Conservation (phyloP, 2,797 vertebrate species). For the Octomys mimax region DNA sequence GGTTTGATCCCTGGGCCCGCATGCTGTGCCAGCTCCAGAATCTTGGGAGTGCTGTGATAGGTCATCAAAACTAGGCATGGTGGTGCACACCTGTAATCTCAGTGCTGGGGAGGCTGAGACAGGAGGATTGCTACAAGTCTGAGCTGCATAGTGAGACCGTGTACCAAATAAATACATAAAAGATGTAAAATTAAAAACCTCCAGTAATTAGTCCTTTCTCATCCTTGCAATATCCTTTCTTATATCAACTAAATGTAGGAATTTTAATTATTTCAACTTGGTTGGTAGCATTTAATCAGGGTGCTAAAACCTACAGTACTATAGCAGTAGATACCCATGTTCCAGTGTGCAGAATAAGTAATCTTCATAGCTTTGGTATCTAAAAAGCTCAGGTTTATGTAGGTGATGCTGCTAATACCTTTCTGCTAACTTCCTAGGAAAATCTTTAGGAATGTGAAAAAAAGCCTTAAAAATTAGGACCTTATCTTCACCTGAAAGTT, state of each 20-base stretch:
- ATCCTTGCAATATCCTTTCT: not conserved
- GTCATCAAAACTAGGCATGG: too few species aligned
- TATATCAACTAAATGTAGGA: not conserved
- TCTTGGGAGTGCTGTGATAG: too few species aligned
- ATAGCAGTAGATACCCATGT: not conserved
- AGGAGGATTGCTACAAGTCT: too few species aligned
- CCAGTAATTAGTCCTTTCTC: not conserved
- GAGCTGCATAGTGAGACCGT: too few species aligned
- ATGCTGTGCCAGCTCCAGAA: too few species aligned
- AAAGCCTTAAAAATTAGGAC: slow-evolving; percentile 19
- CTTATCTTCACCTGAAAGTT: not conserved
- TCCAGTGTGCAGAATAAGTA: slow-evolving; percentile 27
- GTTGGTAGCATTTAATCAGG: slow-evolving; percentile 16
- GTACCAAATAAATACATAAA: too few species aligned
- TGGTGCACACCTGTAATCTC: too few species aligned
- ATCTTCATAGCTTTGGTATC: not conserved
- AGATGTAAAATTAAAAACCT: not conserved
- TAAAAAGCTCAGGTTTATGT: slow-evolving; percentile 34
- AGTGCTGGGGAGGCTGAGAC: too few species aligned
- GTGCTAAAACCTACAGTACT: slow-evolving; percentile 31
- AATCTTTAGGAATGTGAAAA: slow-evolving; percentile 35
- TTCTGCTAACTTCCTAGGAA: slow-evolving; percentile 31
- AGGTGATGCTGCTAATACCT: not conserved
- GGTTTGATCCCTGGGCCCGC: too few species aligned
- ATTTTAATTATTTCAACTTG: slow-evolving; percentile 48